phyloP scores from a whole-genome alignment of 2,113 vertebrate species.

The Ageneiosus marmoratus region DNA sequence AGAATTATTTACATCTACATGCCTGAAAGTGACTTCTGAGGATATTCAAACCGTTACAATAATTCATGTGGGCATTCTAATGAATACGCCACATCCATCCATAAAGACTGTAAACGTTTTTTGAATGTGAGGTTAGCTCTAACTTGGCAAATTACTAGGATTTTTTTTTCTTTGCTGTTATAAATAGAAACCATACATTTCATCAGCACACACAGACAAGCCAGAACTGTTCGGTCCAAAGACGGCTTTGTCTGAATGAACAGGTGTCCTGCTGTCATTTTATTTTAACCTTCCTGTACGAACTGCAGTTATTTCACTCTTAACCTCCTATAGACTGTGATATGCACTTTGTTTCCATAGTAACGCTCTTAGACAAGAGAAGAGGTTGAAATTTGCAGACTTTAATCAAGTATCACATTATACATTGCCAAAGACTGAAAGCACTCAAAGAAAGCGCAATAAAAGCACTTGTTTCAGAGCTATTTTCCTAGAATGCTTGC shows the following conservation, averaged over 20 bases:
- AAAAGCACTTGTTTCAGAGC: slow-evolving; percentile 19
- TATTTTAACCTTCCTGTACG: slow-evolving; percentile 21
- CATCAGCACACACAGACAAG: not conserved
- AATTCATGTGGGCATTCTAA: not conserved
- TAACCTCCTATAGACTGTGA: slow-evolving; percentile 43
- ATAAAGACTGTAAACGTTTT: not conserved
- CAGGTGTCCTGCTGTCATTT: slow-evolving; percentile 12
- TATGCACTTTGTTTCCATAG: slow-evolving; percentile 65
- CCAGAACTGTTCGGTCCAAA: not conserved
- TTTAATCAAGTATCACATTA: slow-evolving; percentile 61
- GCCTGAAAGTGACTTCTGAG: not conserved
- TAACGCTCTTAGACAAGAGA: slow-evolving; percentile 58
- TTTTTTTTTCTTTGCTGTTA: not conserved
- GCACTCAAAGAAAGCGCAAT: slow-evolving; percentile 37
- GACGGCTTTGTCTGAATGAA: slow-evolving; percentile 12
- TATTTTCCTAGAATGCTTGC: slow-evolving; percentile 23
- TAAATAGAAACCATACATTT: slow-evolving; percentile 21
- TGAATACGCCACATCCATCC: slow-evolving; percentile 18
- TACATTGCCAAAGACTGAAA: slow-evolving; percentile 51
- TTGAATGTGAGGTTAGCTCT: slow-evolving; percentile 3
- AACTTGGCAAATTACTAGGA: not conserved
- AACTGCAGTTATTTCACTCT: slow-evolving; percentile 18
- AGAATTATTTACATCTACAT: not conserved
- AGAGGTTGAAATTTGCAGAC: slow-evolving; percentile 51
- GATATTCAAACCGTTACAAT: slow-evolving; percentile 12